Percentiles rank a stretch among this genome's conserved stretches.
Conservation (phyloP, 2,888 invertebrate species). For the Amiota communis region DNA sequence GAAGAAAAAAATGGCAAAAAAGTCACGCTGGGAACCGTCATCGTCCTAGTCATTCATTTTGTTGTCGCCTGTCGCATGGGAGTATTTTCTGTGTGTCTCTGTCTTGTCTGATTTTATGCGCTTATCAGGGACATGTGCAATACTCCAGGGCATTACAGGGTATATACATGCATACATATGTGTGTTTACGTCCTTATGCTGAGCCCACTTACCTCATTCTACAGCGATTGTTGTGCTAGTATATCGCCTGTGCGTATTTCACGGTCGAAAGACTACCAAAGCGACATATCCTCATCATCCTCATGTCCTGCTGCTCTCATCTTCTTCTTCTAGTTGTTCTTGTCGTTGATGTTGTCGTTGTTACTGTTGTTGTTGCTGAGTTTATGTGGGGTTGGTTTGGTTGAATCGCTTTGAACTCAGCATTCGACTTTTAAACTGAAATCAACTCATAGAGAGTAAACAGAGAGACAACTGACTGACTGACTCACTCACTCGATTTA, state of each 20-base stretch:
- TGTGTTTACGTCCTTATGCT: not conserved
- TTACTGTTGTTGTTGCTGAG: too few relatives aligned
- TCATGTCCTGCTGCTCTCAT: not conserved
- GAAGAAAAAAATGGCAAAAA: constrained; percentile 35
- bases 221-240: constrained; percentile 53
- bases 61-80: constrained; percentile 5
- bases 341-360: not conserved
- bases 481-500: constrained; percentile 49
- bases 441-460: constrained; percentile 35
- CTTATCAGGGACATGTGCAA: constrained; percentile 67
- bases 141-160: constrained; percentile 63
- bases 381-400: not conserved
- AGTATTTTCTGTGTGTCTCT: constrained; percentile 19
- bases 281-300: constrained; percentile 14
- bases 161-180: not conserved
- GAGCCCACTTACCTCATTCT: not conserved
- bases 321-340: too few relatives aligned
- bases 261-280: constrained; percentile 55
- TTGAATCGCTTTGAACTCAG: not conserved
- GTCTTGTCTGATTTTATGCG: constrained; percentile 48
- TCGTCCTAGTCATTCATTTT: not conserved
- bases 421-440: constrained; percentile 29
- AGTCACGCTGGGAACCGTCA: constrained; percentile 66
- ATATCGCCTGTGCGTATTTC: constrained; percentile 60
- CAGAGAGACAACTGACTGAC: too few relatives aligned